These are phyloP conservation scores for Leucozona laternaria DNA, from an alignment of 2,888 invertebrate species.

Conservation along the genomic window DNA sequence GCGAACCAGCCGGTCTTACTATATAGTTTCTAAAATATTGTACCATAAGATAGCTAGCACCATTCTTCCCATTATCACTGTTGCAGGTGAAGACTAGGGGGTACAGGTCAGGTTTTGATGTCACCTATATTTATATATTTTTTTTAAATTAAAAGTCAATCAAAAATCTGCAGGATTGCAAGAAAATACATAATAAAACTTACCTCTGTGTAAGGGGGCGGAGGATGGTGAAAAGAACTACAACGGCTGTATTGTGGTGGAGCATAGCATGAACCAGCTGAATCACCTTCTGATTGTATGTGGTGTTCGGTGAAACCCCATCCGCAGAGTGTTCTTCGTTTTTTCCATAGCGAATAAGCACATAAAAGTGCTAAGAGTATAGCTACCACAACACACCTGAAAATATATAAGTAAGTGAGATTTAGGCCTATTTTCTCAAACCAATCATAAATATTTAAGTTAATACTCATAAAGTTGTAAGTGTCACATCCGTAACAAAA, in stretches of 20 bases:
- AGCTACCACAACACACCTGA: slow-evolving; percentile 88
- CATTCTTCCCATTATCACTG: slow-evolving; percentile 88
- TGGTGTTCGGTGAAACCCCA: slow-evolving; percentile 85
- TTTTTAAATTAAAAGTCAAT: too few species aligned
- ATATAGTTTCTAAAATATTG: slow-evolving; percentile 93
- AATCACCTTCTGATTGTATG: slow-evolving; percentile 89
- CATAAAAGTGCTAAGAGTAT: slow-evolving; percentile 89
- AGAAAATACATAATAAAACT: slow-evolving; percentile 31
- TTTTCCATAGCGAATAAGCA: slow-evolving; percentile 88
- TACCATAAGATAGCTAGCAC: slow-evolving; percentile 92
- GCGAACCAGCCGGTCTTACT: slow-evolving; percentile 89
- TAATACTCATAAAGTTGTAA: too few species aligned
- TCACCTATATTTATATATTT: slow-evolving; percentile 85
- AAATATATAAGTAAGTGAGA: neutral
- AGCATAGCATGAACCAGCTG: slow-evolving; percentile 91
- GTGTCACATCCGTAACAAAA: too few species aligned
- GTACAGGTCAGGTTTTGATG: slow-evolving; percentile 93
- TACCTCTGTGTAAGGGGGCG: slow-evolving; percentile 94
- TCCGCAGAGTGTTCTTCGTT: slow-evolving; percentile 84
- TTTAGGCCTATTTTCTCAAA: neutral
- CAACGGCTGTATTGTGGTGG: slow-evolving; percentile 94
- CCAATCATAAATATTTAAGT: neutral
- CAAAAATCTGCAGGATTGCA: neutral
- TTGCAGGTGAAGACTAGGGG: slow-evolving; percentile 93
- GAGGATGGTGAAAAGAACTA: slow-evolving; percentile 92